A percentile compares a stretch with the other conserved stretches of the same genome.
Evolutionary conservation across 2,797 vertebrate genomes (phyloP).

Genomic region (Dallia pectoralis): DNA sequence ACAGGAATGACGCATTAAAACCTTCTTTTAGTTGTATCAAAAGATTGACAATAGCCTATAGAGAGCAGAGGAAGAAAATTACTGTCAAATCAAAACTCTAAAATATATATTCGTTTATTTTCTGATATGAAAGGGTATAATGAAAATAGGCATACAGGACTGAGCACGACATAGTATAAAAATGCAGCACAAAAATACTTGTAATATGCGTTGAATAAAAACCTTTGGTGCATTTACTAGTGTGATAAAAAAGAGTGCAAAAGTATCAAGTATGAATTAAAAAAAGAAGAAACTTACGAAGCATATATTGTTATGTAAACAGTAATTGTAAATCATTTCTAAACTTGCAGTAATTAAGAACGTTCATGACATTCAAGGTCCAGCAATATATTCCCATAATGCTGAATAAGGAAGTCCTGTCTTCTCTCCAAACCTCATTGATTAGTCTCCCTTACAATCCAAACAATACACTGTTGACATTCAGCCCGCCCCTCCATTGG

Average conservation of each 20-base stretch:
- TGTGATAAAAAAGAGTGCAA: conserved; percentile 63
- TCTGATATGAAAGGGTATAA: conserved; percentile 37
- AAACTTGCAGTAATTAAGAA: conserved; percentile 9
- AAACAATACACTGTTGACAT: conserved; percentile 16
- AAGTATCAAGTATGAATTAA: conserved; percentile 55
- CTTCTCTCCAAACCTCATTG: conserved; percentile 9
- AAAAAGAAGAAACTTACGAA: conserved; percentile 37
- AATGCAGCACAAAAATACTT: conserved; percentile 23
- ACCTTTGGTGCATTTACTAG: conserved; percentile 65
- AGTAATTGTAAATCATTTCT: conserved; percentile 31
- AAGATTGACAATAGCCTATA: not conserved
- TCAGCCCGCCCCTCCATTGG: conserved; percentile 4
- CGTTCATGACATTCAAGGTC: conserved; percentile 29
- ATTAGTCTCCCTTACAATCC: not conserved
- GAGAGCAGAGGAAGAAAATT: not conserved
- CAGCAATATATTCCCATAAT: conserved; percentile 18
- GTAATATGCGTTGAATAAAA: conserved; percentile 54
- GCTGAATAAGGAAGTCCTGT: conserved; percentile 11
- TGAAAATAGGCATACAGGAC: conserved; percentile 23
- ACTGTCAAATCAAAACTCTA: conserved; percentile 19
- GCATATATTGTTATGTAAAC: conserved; percentile 45
- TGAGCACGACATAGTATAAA: conserved; percentile 14
- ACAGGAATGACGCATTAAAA: not conserved
- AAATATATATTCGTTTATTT: conserved; percentile 67
- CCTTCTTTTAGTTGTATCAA: not conserved